These are phyloP conservation scores for Argyrosomus regius DNA, from an alignment of 2,797 vertebrate genomes.

Conservation along the genomic window DNA sequence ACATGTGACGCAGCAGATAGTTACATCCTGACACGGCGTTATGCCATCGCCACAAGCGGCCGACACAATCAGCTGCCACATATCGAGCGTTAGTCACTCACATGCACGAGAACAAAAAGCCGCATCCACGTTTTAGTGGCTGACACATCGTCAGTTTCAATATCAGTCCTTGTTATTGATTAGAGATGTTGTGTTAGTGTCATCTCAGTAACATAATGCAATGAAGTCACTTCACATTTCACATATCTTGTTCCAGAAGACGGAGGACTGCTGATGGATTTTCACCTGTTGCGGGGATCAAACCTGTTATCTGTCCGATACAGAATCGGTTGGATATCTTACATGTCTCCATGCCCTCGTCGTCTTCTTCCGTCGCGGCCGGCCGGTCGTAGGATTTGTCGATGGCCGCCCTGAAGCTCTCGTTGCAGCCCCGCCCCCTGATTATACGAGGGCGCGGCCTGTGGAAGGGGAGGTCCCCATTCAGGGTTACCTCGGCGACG, in stretches of 20 bases:
- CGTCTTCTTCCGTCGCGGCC: constrained; percentile 89
- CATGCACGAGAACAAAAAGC: constrained; percentile 50
- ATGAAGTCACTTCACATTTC: not conserved
- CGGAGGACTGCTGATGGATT: not conserved
- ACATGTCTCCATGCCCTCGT: constrained; percentile 97
- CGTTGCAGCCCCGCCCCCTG: constrained; percentile 96
- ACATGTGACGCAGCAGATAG: not conserved
- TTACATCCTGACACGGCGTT: constrained; percentile 16
- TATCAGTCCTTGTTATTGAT: not conserved
- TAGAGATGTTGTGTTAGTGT: constrained; percentile 23
- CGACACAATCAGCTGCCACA: constrained; percentile 19
- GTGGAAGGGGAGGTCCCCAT: constrained; percentile 95
- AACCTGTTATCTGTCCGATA: constrained; percentile 28
- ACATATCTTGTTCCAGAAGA: not conserved
- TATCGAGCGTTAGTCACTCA: constrained; percentile 57
- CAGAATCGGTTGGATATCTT: constrained; percentile 73
- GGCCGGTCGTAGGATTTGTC: constrained; percentile 95
- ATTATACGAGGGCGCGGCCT: constrained; percentile 95
- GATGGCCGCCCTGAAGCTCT: constrained; percentile 98
- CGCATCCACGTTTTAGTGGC: constrained; percentile 10
- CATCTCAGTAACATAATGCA: not conserved
- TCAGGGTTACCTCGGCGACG: constrained; percentile 95
- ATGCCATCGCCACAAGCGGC: constrained; percentile 54
- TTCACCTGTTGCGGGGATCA: not conserved
- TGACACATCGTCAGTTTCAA: not conserved